Percentiles rank a stretch among this genome's conserved stretches.
Evolutionary conservation across 2,797 vertebrate species (phyloP).

Genomic region (Simalia tracyae): DNA sequence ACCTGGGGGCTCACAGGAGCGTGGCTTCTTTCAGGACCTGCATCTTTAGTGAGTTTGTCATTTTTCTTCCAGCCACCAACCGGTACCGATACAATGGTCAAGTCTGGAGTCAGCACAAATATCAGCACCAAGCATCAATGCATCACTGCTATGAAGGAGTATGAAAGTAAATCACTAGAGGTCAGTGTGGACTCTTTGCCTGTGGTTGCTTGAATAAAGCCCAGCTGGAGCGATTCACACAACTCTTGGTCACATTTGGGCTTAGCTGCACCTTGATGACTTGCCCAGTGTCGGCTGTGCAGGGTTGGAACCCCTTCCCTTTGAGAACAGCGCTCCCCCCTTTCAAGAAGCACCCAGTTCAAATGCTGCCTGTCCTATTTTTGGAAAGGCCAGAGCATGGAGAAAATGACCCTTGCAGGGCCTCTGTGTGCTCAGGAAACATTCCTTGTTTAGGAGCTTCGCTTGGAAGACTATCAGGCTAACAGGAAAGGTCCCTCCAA

Average conservation of each 20-base stretch:
- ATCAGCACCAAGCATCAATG: conserved; percentile 98
- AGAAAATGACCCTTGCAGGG: neutral
- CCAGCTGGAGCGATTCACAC: neutral
- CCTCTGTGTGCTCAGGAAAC: accelerated
- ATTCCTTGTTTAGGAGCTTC: conserved; percentile 81
- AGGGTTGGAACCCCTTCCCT: neutral
- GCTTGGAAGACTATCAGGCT: conserved; percentile 93
- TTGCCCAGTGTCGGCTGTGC: accelerated
- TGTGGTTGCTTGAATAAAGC: too few species aligned
- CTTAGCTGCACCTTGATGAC: neutral
- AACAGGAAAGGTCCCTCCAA: conserved; percentile 92
- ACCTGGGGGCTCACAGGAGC: accelerated
- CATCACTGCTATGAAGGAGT: conserved; percentile 99
- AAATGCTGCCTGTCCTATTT: too few species aligned
- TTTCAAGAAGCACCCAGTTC: too few species aligned
- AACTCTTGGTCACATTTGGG: neutral
- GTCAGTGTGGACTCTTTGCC: conserved; percentile 69
- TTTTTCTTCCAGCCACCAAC: conserved; percentile 82
- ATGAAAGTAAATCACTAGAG: conserved; percentile 96
- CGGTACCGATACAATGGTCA: conserved; percentile 95
- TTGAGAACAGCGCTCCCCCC: neutral
- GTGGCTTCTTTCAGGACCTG: neutral
- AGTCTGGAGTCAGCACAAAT: conserved; percentile 92
- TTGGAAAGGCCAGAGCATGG: neutral
- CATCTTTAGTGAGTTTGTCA: neutral